Conservation (phyloP, 2,797 vertebrate genomes). For the Falco novaeseelandiae region DNA sequence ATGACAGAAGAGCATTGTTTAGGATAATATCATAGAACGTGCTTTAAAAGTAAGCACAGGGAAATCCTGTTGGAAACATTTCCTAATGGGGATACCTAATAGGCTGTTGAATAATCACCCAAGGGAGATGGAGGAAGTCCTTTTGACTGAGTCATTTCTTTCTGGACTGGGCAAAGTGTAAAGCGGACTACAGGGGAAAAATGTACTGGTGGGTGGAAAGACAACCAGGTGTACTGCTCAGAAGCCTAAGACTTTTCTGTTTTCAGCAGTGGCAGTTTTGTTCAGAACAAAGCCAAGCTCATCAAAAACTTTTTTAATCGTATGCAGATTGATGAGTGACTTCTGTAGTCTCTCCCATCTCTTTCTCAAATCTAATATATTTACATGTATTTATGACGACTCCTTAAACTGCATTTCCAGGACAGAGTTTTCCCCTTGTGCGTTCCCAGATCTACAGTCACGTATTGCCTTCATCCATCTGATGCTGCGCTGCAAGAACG, state of each 20-base stretch:
- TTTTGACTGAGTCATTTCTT: conserved; percentile 37
- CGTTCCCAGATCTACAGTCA: not conserved
- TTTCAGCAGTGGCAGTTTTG: not conserved
- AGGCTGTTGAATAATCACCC: not conserved
- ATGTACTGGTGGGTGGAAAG: not conserved
- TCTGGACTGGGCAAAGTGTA: not conserved
- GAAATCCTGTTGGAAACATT: not conserved
- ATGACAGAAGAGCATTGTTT: not conserved
- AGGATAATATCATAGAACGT: not conserved
- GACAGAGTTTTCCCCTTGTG: not conserved
- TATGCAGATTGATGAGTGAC: not conserved
- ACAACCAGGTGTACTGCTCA: not conserved
- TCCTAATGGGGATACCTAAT: not conserved
- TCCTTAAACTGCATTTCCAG: not conserved
- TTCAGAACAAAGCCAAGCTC: not conserved
- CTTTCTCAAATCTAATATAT: not conserved
- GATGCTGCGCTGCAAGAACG: not conserved
- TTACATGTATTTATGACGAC: not conserved
- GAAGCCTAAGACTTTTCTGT: not conserved
- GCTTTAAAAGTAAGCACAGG: not conserved
- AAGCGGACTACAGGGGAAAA: not conserved
- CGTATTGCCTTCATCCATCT: not conserved
- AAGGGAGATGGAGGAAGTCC: not conserved
- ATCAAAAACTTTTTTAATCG: not conserved
- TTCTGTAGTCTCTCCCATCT: not conserved